Percentiles rank a stretch among this genome's conserved stretches.
Evolutionary conservation across 2,113 vertebrate species (phyloP).

Genomic region (Xiphias gladius): DNA sequence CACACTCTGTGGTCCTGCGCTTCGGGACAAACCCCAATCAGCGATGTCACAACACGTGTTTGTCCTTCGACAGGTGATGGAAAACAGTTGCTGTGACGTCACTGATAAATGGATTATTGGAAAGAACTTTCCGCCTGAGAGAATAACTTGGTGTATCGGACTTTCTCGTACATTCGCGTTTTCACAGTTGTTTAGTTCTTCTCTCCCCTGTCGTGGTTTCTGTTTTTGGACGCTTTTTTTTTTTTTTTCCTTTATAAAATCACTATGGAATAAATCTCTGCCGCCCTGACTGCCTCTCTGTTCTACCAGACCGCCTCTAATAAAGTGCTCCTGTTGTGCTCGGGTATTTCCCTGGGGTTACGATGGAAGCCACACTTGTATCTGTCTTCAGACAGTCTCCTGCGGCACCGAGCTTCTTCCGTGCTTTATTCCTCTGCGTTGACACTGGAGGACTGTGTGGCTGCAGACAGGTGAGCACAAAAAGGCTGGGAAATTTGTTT

Average conservation of each 20-base stretch:
- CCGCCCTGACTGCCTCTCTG: not conserved
- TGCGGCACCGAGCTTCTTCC: not conserved
- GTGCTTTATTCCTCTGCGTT: not conserved
- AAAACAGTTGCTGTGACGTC: too few species aligned
- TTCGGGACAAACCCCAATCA: too few species aligned
- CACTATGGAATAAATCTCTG: constrained; percentile 10
- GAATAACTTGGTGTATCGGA: too few species aligned
- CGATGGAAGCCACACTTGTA: not conserved
- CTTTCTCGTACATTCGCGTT: too few species aligned
- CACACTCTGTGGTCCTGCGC: too few species aligned
- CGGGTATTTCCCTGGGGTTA: constrained; percentile 17
- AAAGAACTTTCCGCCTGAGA: too few species aligned
- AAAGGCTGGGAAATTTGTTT: not conserved
- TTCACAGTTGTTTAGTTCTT: not conserved
- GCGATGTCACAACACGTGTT: too few species aligned
- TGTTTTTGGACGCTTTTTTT: too few species aligned
- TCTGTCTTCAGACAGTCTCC: not conserved
- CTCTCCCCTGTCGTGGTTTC: not conserved
- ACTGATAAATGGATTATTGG: too few species aligned
- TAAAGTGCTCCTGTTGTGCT: constrained; percentile 21
- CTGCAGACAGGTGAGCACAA: not conserved
- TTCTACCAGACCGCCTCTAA: constrained; percentile 9
- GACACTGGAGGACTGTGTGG: not conserved
- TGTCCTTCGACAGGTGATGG: too few species aligned
- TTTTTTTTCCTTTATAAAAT: too few species aligned